phyloP scores from a whole-genome alignment of 2,113 vertebrate genomes.

The Forbesichthys agassizii region DNA sequence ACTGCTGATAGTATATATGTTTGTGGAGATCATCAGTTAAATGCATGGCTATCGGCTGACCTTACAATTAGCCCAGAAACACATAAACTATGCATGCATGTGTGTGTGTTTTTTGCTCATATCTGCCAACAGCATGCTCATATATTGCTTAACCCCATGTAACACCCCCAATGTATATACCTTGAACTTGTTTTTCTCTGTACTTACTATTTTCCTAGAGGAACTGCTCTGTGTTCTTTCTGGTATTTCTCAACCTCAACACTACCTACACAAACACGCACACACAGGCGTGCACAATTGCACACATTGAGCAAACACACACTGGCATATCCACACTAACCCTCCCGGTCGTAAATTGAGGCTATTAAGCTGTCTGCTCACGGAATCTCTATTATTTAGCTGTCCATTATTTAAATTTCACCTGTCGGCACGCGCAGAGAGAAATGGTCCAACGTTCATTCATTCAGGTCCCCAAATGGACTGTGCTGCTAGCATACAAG shows the following conservation, averaged over 20 bases:
- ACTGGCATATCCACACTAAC: constrained; percentile 15
- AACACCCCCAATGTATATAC: constrained; percentile 2
- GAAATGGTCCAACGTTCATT: constrained; percentile 33
- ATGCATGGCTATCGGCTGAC: constrained; percentile 39
- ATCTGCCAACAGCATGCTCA: too few relatives aligned
- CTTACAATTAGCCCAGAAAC: constrained; percentile 31
- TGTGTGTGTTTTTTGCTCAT: background rate
- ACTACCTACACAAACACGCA: background rate
- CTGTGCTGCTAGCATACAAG: constrained; percentile 28
- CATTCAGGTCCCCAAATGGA: constrained; percentile 37
- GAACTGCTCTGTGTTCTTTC: background rate
- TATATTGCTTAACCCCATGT: too few relatives aligned
- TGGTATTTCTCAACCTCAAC: background rate
- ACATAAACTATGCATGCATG: background rate
- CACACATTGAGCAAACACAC: background rate
- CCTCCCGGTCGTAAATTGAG: constrained; percentile 45
- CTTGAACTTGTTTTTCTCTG: background rate
- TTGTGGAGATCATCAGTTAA: constrained; percentile 41
- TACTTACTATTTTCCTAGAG: background rate
- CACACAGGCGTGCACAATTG: constrained; percentile 18
- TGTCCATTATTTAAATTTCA: constrained; percentile 68
- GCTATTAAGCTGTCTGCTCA: constrained; percentile 73
- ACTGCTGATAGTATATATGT: constrained; percentile 22
- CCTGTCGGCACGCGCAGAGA: constrained; percentile 38
- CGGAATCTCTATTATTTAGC: constrained; percentile 72